Base-by-base conservation (phyloP, 2,888 invertebrate genomes). In the Ormyrus rosae region DNA sequence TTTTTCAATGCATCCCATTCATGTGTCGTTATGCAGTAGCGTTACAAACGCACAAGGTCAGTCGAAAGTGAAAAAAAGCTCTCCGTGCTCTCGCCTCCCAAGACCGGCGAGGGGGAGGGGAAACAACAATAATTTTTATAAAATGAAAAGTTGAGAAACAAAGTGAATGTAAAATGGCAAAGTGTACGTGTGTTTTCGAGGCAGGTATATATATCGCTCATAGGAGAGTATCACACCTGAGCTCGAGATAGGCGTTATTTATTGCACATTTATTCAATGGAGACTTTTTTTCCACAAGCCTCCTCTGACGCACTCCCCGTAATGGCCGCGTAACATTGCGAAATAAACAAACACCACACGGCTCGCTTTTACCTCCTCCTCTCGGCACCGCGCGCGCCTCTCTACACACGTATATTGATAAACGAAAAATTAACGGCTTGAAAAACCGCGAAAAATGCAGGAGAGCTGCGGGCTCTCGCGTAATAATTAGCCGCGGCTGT, bases 221-320 rank as follows among this genome's bases (percentile, higher is more conserved):
- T 70, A 74, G 58, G 63, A 69, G 70, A 65, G 19, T 65, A 71
- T 64, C 70, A 77, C 80, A 80, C 73, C 70, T 74, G 56, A 50
- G 63, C 1, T 65, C 55, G 71, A 74, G 71, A 81, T 79, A 79
- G 76, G 74, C 72, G 77, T 82, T 82, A 77, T 82, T 82, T 82
- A 82, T 82, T 82, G 74, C 77, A 80, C 80, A 80, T 80, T 82
- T 82, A 82, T 82, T 82, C 80, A 82, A 80, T 77, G 68, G 73
- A 72, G 65, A 74, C 56, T 80, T 82, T 80, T 82, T 82, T 76
- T 76, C 68, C 65, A 65, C 65, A 65, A 64, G 70, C 55, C 75
- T 55, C 61, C 75, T 55, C 61, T 68, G 65, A 75, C 75, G 63
- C 78, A 50, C 72, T 19, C 58, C 58, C 13, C 60, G 13, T 75